Conservation (phyloP, 2,113 vertebrate genomes). For the Otis tarda region DNA sequence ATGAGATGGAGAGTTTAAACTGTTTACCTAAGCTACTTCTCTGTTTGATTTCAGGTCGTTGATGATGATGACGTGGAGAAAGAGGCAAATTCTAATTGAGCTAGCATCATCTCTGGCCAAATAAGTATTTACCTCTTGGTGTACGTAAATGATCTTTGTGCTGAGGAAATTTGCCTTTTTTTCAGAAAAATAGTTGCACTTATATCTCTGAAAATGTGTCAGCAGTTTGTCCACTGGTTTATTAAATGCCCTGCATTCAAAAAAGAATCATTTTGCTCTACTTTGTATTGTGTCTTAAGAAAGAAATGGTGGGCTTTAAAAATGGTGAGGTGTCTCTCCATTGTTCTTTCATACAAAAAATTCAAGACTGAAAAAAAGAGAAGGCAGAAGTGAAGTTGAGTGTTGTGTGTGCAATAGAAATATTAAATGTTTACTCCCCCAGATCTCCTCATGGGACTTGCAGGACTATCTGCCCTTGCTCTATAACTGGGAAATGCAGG, state of each 20-base stretch:
- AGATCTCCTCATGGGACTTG: background rate
- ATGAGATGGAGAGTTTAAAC: background rate
- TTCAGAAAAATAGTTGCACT: conserved; percentile 25
- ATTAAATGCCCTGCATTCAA: background rate
- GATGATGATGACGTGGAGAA: conserved; percentile 74
- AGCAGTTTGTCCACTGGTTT: background rate
- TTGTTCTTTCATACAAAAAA: background rate
- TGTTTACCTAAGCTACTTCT: background rate
- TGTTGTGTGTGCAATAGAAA: background rate
- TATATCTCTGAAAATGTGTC: background rate
- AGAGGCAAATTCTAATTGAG: conserved; percentile 75
- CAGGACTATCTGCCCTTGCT: background rate
- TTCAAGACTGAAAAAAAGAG: background rate
- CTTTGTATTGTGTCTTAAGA: background rate
- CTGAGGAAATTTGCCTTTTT: background rate
- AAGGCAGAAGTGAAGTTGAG: background rate
- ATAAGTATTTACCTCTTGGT: background rate
- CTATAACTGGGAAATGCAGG: background rate
- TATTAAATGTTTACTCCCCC: background rate
- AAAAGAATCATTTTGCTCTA: background rate
- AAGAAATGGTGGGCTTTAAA: background rate
- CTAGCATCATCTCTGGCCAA: background rate
- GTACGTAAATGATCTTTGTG: background rate
- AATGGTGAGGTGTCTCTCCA: rapidly evolving
- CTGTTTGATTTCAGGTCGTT: conserved; percentile 73